These are phyloP conservation scores for Glaucidium brasilianum DNA, from an alignment of 2,113 vertebrate species.

Conservation along the genomic window DNA sequence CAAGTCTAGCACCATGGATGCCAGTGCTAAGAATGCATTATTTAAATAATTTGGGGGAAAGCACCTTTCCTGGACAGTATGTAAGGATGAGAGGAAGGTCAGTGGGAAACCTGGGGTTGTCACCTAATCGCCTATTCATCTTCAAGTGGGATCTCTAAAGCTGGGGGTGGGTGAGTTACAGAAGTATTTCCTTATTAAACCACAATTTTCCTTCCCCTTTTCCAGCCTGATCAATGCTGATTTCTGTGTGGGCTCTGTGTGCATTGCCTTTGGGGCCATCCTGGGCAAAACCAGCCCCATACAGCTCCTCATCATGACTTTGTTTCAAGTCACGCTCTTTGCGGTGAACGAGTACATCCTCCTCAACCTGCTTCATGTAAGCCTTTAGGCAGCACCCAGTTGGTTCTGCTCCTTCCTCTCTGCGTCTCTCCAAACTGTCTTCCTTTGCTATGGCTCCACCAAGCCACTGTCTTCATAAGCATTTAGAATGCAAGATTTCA, in stretches of 20 bases:
- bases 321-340: conserved; percentile 90
- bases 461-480: background rate
- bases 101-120: background rate
- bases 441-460: background rate
- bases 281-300: conserved; percentile 94
- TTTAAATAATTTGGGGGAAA: background rate
- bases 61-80: background rate
- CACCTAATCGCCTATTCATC: background rate
- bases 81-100: background rate
- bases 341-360: conserved; percentile 92
- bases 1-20: background rate
- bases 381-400: background rate
- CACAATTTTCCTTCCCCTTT: background rate
- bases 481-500: background rate
- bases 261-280: conserved; percentile 92
- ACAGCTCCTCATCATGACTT: conserved; percentile 89
- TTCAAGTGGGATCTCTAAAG: background rate
- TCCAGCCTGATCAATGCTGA: conserved; percentile 93
- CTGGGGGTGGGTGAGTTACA: background rate
- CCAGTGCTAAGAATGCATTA: background rate
- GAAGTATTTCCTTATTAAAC: background rate
- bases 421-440: background rate
- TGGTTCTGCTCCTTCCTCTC: background rate
- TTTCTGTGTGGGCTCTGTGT: conserved; percentile 90
- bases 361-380: conserved; percentile 87